Evolutionary conservation across 2,888 invertebrate genomes (phyloP).

Genomic region (Aelia acuminata): DNA sequence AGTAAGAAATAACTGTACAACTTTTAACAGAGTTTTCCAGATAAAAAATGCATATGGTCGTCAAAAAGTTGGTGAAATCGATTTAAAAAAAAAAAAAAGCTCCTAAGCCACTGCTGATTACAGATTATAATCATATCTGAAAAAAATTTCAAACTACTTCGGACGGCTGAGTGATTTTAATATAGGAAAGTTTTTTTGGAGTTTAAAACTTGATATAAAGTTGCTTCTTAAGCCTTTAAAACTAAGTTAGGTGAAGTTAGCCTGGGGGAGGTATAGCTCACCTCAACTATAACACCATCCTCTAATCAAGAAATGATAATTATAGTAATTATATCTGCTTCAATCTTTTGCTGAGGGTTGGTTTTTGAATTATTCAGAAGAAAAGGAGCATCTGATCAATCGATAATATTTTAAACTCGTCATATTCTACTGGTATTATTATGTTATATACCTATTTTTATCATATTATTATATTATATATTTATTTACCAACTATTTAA

Average conservation of each 20-base stretch:
- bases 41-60: background rate
- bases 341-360: background rate
- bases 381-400: too few species aligned
- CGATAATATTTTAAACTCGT: too few species aligned
- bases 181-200: background rate
- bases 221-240: slow-evolving; percentile 13
- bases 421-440: too few species aligned
- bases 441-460: too few species aligned
- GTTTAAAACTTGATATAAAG: background rate
- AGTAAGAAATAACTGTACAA: too few species aligned
- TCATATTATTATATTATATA: too few species aligned
- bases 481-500: too few species aligned
- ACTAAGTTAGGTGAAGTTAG: background rate
- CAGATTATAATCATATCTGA: background rate
- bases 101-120: slow-evolving; percentile 14
- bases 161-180: background rate
- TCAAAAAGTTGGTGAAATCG: background rate
- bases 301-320: background rate
- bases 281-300: background rate
- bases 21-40: too few species aligned
- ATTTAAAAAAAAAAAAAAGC: background rate
- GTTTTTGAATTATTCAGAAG: background rate
- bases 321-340: background rate
- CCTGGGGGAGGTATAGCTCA: too few species aligned
- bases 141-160: slow-evolving; percentile 2